Evolutionary conservation across 92 coral and sea anemone species (phyloP).

Genomic region (Epizoanthus fatuus): DNA sequence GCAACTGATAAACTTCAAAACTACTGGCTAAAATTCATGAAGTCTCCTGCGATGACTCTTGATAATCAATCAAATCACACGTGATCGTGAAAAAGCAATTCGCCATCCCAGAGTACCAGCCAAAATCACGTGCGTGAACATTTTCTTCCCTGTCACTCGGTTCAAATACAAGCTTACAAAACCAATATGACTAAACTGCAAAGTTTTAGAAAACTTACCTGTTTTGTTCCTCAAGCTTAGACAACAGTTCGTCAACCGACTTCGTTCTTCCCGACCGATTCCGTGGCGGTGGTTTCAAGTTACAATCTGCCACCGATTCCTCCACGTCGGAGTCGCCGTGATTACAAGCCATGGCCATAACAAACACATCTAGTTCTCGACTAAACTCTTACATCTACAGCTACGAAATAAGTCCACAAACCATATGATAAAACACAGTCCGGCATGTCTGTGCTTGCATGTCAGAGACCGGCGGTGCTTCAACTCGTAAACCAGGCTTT

Average conservation of each 20-base stretch:
- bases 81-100: no score
- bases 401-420: background rate
- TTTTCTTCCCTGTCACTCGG: background rate
- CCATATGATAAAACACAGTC: background rate
- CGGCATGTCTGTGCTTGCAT: background rate
- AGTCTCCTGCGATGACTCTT: no score
- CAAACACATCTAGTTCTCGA: background rate
- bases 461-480: no score
- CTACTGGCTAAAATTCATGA: no score
- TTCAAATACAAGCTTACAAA: background rate
- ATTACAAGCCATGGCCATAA: conserved; percentile 28
- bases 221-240: conserved; percentile 45
- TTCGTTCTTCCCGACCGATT: conserved; percentile 26
- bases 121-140: no score
- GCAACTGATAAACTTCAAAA: no score
- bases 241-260: conserved; percentile 24
- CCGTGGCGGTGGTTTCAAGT: conserved; percentile 39
- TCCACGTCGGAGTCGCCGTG: conserved; percentile 36
- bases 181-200: background rate
- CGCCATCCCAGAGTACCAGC: no score
- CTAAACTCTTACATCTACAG: background rate
- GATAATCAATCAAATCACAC: no score
- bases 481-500: no score
- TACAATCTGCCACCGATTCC: conserved; percentile 30
- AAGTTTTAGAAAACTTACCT: background rate